phyloP scores from a whole-genome alignment of 2,113 vertebrate genomes.

The Nannospalax galili region DNA sequence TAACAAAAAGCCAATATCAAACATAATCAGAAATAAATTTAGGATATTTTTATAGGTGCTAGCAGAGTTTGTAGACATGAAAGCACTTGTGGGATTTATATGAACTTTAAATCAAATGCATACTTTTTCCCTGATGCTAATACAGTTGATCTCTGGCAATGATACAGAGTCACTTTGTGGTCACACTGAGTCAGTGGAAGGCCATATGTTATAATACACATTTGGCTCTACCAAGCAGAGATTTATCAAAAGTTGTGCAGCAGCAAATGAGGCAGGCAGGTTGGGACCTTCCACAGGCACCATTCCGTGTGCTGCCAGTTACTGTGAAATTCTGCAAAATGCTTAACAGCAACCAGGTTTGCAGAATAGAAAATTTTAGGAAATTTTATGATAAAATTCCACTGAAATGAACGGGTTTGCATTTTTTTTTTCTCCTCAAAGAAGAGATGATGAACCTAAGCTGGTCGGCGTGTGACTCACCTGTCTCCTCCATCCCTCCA shows the following conservation, averaged over 20 bases:
- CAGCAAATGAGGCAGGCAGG: slow-evolving; percentile 84
- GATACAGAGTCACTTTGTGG: slow-evolving; percentile 65
- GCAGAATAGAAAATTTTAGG: slow-evolving; percentile 73
- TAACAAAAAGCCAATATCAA: not conserved
- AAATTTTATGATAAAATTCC: slow-evolving; percentile 61
- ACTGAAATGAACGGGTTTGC: not conserved
- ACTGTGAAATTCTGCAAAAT: slow-evolving; percentile 78
- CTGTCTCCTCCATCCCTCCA: not conserved
- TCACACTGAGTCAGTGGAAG: slow-evolving; percentile 65
- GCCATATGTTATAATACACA: slow-evolving; percentile 87
- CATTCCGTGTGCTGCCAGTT: slow-evolving; percentile 83
- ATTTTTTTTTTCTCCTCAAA: not conserved
- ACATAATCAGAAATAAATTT: slow-evolving; percentile 28
- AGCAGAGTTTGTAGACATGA: slow-evolving; percentile 12
- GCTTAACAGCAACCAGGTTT: slow-evolving; percentile 75
- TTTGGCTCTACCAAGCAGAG: slow-evolving; percentile 82
- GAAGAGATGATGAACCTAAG: not conserved
- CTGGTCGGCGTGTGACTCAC: not conserved
- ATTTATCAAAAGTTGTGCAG: slow-evolving; percentile 81
- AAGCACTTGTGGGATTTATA: slow-evolving; percentile 41
- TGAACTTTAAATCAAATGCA: slow-evolving; percentile 42
- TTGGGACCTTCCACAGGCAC: slow-evolving; percentile 78
- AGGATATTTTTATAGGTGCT: not conserved
- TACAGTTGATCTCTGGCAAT: slow-evolving; percentile 61
- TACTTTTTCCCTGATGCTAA: slow-evolving; percentile 22